Base-by-base conservation (phyloP, 2,888 invertebrate species). In the Heliconius cydno region DNA sequence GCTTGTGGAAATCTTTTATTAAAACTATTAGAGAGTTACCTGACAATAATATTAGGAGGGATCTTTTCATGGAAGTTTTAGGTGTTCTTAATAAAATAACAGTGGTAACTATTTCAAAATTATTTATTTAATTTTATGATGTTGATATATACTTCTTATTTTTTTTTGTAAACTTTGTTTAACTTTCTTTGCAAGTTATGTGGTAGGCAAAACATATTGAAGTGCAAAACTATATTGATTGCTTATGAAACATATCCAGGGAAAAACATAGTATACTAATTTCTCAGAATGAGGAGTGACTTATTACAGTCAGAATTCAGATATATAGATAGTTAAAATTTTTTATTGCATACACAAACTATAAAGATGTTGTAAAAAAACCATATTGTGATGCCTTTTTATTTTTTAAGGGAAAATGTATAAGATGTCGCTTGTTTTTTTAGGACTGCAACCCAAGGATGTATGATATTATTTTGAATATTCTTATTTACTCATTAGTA, bases 1-100 rank as follows among this genome's bases (percentile, higher is more conserved):
- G 95, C 85, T 84, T 91, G 63, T 95, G 94, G 93, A 91, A 86
- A 66, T 92, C 93, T 9, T 90, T 90, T 84, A 75, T 92, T 3
- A 78, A 85, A 63, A 87, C 86, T 2, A 85, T 92, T 79, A 87
- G 88, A 68, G 90, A 91, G 79, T 81, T 94, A 72, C 87, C 90
- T 9, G 89, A 90, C 28, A 89, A 90, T 81, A 88, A 87, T 79
- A 84, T 91, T 3, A 88, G 90, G 79, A 87, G 85, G 82, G 90
- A 92, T 83, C 80, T 92, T 25, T 88, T 92, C 67, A 84, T 86
- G 84, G 90, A 91, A 79, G 81, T 92, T 5, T 80, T 94, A 68
- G 82, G 83, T 3, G 81, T 89, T 63, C 79, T 92, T 72, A 82
- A 80, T 34, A 83, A 84, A 28, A 84, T 91, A 3, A 81, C 89